These are phyloP conservation scores for Molorchus minor DNA, from an alignment of 2,888 invertebrate genomes.

Conservation along the genomic window DNA sequence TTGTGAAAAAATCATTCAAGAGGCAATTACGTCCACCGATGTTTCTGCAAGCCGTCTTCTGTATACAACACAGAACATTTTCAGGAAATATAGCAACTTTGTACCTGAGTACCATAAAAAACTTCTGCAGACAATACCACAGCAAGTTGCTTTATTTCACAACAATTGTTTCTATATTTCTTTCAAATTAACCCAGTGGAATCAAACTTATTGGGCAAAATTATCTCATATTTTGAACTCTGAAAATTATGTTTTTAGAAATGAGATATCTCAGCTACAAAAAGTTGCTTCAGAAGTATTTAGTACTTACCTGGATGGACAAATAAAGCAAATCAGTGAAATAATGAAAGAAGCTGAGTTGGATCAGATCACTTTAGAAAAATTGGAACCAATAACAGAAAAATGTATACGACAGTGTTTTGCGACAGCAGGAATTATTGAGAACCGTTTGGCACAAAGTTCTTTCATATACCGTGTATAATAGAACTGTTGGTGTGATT, in stretches of 20 bases:
- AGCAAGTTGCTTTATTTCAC: conserved; percentile 86
- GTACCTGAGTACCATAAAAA: conserved; percentile 84
- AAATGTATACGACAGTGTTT: conserved; percentile 82
- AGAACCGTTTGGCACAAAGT: conserved; percentile 90
- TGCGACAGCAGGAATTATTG: conserved; percentile 83
- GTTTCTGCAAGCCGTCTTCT: conserved; percentile 73
- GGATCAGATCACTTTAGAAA: conserved; percentile 63
- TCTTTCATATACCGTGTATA: conserved; percentile 80
- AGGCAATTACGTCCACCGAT: conserved; percentile 71
- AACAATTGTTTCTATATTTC: conserved; percentile 93
- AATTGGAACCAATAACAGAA: conserved; percentile 71
- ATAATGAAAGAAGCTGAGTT: conserved; percentile 79
- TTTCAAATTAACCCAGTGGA: conserved; percentile 75
- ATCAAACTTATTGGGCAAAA: conserved; percentile 72
- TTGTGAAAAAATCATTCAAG: conserved; percentile 72
- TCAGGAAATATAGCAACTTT: conserved; percentile 79
- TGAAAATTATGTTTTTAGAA: conserved; percentile 72
- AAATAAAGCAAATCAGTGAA: conserved; percentile 76
- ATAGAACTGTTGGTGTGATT: conserved; percentile 71
- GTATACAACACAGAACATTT: conserved; percentile 75
- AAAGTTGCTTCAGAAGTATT: conserved; percentile 76
- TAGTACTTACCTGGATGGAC: conserved; percentile 76
- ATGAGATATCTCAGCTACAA: conserved; percentile 73
- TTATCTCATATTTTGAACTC: conserved; percentile 64
- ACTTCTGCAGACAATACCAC: conserved; percentile 83